Conservation (phyloP, 2,113 vertebrate species). For the Nematolebias whitei region DNA sequence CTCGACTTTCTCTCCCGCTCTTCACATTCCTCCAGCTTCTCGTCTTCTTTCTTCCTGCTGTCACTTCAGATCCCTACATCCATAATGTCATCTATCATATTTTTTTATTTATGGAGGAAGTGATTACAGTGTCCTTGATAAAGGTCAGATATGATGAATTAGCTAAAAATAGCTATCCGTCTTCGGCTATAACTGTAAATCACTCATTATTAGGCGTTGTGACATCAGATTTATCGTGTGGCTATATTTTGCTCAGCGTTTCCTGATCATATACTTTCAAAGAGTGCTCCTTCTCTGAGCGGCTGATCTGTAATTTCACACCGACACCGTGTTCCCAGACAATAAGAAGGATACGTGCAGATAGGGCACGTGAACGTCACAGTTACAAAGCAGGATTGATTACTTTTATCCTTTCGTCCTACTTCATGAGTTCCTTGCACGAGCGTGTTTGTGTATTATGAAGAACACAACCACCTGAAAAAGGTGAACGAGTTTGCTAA, state of each 20-base stretch:
- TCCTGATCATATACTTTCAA: conserved; percentile 12
- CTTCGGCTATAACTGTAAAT: conserved; percentile 35
- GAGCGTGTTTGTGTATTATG: conserved; percentile 43
- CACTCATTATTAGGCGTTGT: conserved; percentile 59
- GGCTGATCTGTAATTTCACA: conserved; percentile 30
- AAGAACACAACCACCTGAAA: conserved; percentile 51
- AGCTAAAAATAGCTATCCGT: conserved; percentile 50
- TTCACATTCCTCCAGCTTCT: not conserved
- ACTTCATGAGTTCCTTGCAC: conserved; percentile 40
- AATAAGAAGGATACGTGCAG: conserved; percentile 5
- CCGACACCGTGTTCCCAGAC: conserved; percentile 40
- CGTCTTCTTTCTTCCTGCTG: not conserved
- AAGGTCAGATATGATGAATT: conserved; percentile 55
- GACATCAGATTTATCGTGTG: conserved; percentile 53
- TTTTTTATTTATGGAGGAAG: conserved; percentile 33
- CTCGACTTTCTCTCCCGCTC: not conserved
- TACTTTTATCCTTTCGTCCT: conserved; percentile 48
- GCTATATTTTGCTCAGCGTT: conserved; percentile 14
- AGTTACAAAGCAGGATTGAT: conserved; percentile 49
- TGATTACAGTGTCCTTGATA: conserved; percentile 46
- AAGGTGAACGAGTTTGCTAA: conserved; percentile 17
- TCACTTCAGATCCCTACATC: not conserved
- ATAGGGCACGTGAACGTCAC: not conserved
- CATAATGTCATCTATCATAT: not conserved
- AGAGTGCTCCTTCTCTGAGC: conserved; percentile 35